Evolutionary conservation across 2,113 vertebrate genomes (phyloP).

Genomic region (Mustelus asterias): DNA sequence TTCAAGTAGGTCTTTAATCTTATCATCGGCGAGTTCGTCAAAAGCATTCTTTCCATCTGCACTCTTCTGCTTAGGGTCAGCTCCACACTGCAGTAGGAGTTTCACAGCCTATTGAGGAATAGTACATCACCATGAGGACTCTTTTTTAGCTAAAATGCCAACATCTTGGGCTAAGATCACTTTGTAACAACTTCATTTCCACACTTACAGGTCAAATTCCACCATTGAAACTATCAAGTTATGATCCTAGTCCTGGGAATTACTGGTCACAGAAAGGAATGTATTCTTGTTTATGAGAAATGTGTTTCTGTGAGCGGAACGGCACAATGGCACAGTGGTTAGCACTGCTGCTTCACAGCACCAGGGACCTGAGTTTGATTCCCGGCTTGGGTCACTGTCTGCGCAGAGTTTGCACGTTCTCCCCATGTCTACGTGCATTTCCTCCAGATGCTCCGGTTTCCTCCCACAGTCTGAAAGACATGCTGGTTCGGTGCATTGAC

Average conservation of each 20-base stretch:
- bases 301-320: background rate
- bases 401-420: too few species aligned
- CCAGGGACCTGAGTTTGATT: too few species aligned
- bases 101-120: conserved; percentile 56
- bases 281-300: background rate
- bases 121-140: conserved; percentile 40
- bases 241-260: background rate
- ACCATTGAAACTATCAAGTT: background rate
- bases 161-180: background rate
- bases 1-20: conserved; percentile 62
- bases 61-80: conserved; percentile 56
- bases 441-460: too few species aligned
- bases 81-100: conserved; percentile 67
- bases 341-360: too few species aligned
- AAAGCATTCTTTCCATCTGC: conserved; percentile 55
- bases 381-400: too few species aligned
- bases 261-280: too few species aligned
- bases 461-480: too few species aligned
- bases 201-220: background rate
- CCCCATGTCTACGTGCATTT: too few species aligned
- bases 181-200: background rate
- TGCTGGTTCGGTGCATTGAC: too few species aligned
- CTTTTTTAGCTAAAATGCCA: conserved; percentile 18
- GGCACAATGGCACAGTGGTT: too few species aligned
- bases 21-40: conserved; percentile 50